Evolutionary conservation across 2,113 vertebrate species (phyloP).

Genomic region (Rynchops niger): DNA sequence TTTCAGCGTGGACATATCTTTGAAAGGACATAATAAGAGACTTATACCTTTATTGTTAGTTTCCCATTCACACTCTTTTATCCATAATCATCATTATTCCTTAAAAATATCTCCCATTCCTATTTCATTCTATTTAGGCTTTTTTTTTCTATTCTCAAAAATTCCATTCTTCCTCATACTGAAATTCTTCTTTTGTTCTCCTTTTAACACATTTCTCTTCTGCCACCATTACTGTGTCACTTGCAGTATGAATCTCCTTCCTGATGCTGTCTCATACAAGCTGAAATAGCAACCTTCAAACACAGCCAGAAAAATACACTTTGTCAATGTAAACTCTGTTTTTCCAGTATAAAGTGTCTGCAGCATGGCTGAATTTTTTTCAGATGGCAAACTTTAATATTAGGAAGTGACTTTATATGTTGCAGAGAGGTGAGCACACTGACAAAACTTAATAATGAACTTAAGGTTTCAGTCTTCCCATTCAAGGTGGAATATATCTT

Average conservation of each 20-base stretch:
- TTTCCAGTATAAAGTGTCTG: background rate
- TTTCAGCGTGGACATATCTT: background rate
- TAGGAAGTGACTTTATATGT: background rate
- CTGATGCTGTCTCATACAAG: background rate
- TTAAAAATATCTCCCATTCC: background rate
- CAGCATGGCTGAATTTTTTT: background rate
- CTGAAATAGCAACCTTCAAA: background rate
- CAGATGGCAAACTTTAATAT: background rate
- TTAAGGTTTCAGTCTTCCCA: background rate
- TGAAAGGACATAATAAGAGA: background rate
- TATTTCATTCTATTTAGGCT: background rate
- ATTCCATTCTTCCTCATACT: background rate
- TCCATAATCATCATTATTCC: background rate
- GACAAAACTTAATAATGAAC: background rate
- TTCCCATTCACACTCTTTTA: background rate
- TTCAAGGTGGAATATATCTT: background rate
- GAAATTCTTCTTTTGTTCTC: background rate
- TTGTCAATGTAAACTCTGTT: background rate
- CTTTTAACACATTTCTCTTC: background rate
- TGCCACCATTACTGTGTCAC: background rate
- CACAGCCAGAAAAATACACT: background rate
- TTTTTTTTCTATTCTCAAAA: background rate
- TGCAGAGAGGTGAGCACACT: background rate
- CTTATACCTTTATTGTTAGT: background rate
- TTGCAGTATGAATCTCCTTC: background rate